These are phyloP conservation scores for Labia minor DNA, from an alignment of 2,888 invertebrate genomes.

Conservation along the genomic window DNA sequence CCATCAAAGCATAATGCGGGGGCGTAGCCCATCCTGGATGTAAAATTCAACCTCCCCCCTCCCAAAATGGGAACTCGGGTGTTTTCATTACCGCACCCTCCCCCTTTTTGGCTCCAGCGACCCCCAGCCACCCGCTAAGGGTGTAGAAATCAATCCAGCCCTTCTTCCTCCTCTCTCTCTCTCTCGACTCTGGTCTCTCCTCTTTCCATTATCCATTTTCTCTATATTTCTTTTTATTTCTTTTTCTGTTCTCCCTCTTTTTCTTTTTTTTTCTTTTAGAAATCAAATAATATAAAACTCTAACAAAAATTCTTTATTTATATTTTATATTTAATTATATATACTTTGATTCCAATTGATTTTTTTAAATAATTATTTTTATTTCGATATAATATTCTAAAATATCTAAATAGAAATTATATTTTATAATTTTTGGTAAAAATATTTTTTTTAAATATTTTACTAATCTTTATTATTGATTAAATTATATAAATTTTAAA, in stretches of 20 bases:
- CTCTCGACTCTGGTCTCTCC: constrained; percentile 8
- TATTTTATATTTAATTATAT: constrained; percentile 22
- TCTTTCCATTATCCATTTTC: constrained; percentile 21
- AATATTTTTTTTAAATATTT: too few relatives aligned
- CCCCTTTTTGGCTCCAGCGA: background rate
- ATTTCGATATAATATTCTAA: too few relatives aligned
- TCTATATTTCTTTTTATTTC: constrained; percentile 20
- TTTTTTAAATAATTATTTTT: too few relatives aligned
- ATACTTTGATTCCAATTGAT: too few relatives aligned
- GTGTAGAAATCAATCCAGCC: constrained; percentile 2
- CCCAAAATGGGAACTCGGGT: constrained; percentile 13
- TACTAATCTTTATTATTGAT: too few relatives aligned
- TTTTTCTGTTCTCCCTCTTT: constrained; percentile 15
- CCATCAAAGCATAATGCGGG: constrained; percentile 22
- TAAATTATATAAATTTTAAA: too few relatives aligned
- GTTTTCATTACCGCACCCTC: constrained; percentile 19
- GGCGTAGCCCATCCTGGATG: constrained; percentile 31
- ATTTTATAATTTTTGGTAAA: too few relatives aligned
- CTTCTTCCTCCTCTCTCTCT: constrained; percentile 16
- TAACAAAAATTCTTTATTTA: constrained; percentile 39
- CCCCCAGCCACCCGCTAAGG: background rate
- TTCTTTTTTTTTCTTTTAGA: constrained; percentile 28
- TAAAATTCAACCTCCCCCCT: constrained; percentile 20
- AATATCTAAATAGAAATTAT: too few relatives aligned
- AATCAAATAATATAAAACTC: constrained; percentile 37